Evolutionary conservation across 2,797 vertebrate genomes (phyloP).

Genomic region (Lepilemur septentrionalis): DNA sequence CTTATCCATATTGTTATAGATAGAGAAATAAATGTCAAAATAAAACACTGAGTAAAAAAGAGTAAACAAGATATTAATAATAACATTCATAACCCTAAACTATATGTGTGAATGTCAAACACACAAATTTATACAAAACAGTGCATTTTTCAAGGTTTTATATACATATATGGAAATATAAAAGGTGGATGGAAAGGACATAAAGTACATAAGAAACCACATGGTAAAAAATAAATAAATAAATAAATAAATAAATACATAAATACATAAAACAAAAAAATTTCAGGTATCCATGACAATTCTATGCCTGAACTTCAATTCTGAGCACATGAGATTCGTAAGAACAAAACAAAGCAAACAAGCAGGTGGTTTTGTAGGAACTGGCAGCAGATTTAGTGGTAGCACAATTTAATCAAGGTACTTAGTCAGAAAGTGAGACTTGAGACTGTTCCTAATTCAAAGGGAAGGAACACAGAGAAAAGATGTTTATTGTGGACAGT

Average conservation of each 20-base stretch:
- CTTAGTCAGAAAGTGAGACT: background rate
- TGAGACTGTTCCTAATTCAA: background rate
- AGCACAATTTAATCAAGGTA: background rate
- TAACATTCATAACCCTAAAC: background rate
- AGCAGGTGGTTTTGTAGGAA: background rate
- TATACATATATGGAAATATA: background rate
- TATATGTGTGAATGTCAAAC: background rate
- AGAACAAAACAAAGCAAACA: background rate
- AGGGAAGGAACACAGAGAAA: background rate
- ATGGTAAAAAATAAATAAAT: background rate
- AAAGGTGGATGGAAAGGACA: background rate
- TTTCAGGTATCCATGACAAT: background rate
- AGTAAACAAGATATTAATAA: background rate
- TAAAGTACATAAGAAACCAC: background rate
- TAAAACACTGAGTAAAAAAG: background rate
- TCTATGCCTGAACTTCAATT: background rate
- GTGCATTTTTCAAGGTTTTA: background rate
- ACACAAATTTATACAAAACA: background rate
- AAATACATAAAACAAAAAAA: background rate
- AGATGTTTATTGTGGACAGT: background rate
- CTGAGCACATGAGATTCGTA: background rate
- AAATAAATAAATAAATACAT: background rate
- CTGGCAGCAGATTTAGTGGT: background rate
- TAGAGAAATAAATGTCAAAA: background rate
- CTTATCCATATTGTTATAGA: background rate